Percentiles rank a stretch among this genome's conserved stretches.
Evolutionary conservation across 1,140 invertebrate species (phyloP).

Genomic region (Kradibia gibbosae): DNA sequence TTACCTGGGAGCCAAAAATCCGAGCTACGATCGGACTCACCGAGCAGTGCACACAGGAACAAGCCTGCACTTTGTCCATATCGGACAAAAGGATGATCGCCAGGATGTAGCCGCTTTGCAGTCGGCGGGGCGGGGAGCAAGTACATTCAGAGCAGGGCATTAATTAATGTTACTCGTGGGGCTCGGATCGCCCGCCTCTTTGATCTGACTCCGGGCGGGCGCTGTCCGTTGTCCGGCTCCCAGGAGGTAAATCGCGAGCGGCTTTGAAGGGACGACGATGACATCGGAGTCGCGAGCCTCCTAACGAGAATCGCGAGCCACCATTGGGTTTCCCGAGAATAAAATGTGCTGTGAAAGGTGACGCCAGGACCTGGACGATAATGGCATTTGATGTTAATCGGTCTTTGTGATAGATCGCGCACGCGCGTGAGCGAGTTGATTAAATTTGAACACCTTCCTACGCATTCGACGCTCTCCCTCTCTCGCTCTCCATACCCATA

Average conservation of each 20-base stretch:
- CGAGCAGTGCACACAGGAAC: not conserved
- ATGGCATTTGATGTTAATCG: conserved; percentile 48
- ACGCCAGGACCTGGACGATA: conserved; percentile 26
- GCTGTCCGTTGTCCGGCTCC: not conserved
- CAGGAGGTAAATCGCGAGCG: not conserved
- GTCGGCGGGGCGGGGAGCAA: not conserved
- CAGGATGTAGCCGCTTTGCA: no score
- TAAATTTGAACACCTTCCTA: conserved; percentile 44
- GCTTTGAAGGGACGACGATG: conserved; percentile 2
- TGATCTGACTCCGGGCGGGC: conserved; percentile 40
- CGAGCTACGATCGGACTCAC: not conserved
- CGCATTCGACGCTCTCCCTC: not conserved
- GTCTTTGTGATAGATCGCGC: conserved; percentile 37
- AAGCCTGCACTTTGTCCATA: conserved; percentile 2
- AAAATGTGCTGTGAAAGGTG: not conserved
- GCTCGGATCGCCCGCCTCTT: conserved; percentile 26
- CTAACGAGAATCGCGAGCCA: conserved; percentile 33
- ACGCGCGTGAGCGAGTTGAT: conserved; percentile 41
- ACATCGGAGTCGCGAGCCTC: not conserved
- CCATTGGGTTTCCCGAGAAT: conserved; percentile 52
- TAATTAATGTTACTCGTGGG: conserved; percentile 44
- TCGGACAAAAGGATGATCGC: conserved; percentile 31
- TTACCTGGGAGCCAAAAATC: not conserved
- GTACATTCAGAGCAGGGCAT: conserved; percentile 17
- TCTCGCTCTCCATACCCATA: not conserved